Percentiles rank a stretch among this genome's conserved stretches.
phyloP scores from a whole-genome alignment of 2,797 vertebrate genomes.

The Brachymystax lenok region DNA sequence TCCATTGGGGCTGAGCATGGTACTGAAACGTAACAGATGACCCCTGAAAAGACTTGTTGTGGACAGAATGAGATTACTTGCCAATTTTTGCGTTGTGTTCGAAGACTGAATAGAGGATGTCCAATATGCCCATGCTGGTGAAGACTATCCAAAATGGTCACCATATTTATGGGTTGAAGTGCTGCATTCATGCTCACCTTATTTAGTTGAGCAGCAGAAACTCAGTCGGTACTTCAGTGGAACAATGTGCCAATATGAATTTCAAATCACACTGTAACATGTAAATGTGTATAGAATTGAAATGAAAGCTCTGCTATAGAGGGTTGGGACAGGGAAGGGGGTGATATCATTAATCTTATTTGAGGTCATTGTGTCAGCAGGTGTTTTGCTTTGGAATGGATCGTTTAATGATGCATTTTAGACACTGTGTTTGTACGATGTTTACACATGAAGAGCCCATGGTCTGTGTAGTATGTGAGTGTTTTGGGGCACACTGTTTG shows the following conservation, averaged over 20 bases:
- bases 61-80: not conserved
- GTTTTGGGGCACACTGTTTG: slow-evolving; percentile 11
- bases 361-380: not conserved
- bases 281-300: slow-evolving; percentile 38
- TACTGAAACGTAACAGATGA: slow-evolving; percentile 2
- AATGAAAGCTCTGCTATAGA: slow-evolving; percentile 3
- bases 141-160: slow-evolving; percentile 1
- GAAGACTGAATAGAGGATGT: not conserved
- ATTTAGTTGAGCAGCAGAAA: not conserved
- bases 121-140: not conserved
- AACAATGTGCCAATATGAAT: slow-evolving; percentile 21
- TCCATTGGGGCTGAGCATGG: not conserved
- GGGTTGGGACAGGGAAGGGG: not conserved
- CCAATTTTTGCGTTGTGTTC: not conserved
- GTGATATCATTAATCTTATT: not conserved
- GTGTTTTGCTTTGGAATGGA: not conserved
- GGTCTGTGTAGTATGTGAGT: slow-evolving; percentile 25
- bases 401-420: slow-evolving; percentile 6
- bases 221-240: slow-evolving; percentile 10
- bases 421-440: slow-evolving; percentile 29
- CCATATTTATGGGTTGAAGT: slow-evolving; percentile 1
- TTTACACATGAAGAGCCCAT: slow-evolving; percentile 25
- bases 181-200: not conserved
- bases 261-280: slow-evolving; percentile 27
- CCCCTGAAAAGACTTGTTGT: slow-evolving; percentile 5